These are phyloP conservation scores for Alloplasta piceator DNA, from an alignment of 2,888 invertebrate genomes.

Conservation along the genomic window DNA sequence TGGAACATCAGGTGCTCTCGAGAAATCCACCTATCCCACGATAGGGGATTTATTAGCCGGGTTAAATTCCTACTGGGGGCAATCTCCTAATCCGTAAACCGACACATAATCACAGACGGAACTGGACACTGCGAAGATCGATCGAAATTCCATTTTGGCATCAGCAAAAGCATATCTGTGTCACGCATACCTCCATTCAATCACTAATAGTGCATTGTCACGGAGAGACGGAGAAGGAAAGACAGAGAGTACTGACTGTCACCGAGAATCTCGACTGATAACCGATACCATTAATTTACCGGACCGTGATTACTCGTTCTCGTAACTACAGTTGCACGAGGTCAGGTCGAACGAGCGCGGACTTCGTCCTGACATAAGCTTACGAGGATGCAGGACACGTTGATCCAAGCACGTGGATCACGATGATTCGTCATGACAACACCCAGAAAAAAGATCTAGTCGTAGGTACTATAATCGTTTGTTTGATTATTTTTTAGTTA, in stretches of 20 bases:
- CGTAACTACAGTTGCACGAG: not conserved
- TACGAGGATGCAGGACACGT: no score
- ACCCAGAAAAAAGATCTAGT: no score
- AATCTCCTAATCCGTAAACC: not conserved
- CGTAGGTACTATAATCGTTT: no score
- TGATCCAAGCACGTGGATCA: no score
- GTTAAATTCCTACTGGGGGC: constrained; percentile 24
- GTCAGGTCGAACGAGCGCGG: constrained; percentile 9
- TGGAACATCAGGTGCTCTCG: constrained; percentile 14
- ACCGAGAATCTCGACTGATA: constrained; percentile 52
- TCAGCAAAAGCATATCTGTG: constrained; percentile 25
- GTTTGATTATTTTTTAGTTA: no score
- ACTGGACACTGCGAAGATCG: constrained; percentile 29
- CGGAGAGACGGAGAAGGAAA: not conserved
- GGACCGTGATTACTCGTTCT: constrained; percentile 38
- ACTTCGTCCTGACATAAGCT: no score
- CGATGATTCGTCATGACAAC: no score
- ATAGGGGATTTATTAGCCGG: constrained; percentile 20
- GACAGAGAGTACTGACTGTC: constrained; percentile 24
- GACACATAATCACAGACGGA: not conserved
- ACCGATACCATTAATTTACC: constrained; percentile 59
- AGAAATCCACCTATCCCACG: not conserved
- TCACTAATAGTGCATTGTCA: not conserved
- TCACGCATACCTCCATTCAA: constrained; percentile 11
- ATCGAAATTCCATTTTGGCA: constrained; percentile 44